phyloP scores from a whole-genome alignment of 1,140 invertebrate genomes.

The Lordiphosa clarofinis region DNA sequence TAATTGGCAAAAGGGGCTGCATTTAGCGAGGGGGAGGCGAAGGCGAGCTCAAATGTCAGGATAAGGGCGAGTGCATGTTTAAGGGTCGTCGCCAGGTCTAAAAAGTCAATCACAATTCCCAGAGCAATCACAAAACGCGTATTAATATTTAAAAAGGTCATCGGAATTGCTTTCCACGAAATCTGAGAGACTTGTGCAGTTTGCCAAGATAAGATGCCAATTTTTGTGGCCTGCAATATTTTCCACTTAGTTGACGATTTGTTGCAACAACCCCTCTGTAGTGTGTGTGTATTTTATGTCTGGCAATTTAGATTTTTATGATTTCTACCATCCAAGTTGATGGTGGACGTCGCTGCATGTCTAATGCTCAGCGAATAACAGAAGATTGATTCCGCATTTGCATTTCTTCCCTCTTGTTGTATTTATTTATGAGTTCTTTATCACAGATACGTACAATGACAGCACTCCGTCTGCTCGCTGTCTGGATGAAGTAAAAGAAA shows the following conservation, averaged over 20 bases:
- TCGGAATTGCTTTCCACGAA: slow-evolving; percentile 63
- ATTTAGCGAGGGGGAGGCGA: slow-evolving; percentile 28
- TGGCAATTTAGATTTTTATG: slow-evolving; percentile 67
- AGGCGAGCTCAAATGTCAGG: slow-evolving; percentile 13
- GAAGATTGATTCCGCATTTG: slow-evolving; percentile 68
- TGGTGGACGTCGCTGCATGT: slow-evolving; percentile 52
- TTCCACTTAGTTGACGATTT: slow-evolving; percentile 75
- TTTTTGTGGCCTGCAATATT: slow-evolving; percentile 75
- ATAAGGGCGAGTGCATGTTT: slow-evolving; percentile 13
- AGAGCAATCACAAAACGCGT: slow-evolving; percentile 72
- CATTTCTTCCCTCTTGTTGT: slow-evolving; percentile 22
- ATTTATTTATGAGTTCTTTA: slow-evolving; percentile 32
- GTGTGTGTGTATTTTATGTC: slow-evolving; percentile 49
- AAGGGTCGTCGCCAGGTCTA: slow-evolving; percentile 43
- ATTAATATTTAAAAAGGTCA: slow-evolving; percentile 78
- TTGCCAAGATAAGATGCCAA: slow-evolving; percentile 32
- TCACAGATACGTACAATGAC: slow-evolving; percentile 1
- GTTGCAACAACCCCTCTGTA: slow-evolving; percentile 46
- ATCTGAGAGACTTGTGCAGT: slow-evolving; percentile 5
- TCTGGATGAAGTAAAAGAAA: slow-evolving; percentile 59
- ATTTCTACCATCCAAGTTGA: slow-evolving; percentile 44
- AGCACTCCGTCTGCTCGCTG: slow-evolving; percentile 37
- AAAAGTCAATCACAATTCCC: slow-evolving; percentile 78
- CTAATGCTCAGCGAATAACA: slow-evolving; percentile 40
- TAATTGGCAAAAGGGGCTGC: slow-evolving; percentile 35